Evolutionary conservation across 2,113 vertebrate genomes (phyloP).

Genomic region (Gopherus flavomarginatus): DNA sequence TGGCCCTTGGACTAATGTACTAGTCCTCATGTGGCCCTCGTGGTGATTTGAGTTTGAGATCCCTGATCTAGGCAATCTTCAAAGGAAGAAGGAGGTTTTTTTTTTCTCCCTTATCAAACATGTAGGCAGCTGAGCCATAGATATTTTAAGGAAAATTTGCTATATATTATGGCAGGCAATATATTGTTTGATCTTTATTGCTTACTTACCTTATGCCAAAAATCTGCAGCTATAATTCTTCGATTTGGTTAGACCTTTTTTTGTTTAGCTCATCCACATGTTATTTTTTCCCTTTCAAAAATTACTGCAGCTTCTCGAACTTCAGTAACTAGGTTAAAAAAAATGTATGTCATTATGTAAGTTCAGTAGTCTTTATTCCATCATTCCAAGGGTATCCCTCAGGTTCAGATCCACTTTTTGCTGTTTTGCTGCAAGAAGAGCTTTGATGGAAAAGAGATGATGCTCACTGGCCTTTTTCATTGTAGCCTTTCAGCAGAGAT

Average conservation of each 20-base stretch:
- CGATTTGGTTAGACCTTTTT: fast-evolving
- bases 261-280: not conserved
- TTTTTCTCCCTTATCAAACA: not conserved
- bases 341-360: not conserved
- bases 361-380: not conserved
- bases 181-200: not conserved
- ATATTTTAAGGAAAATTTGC: not conserved
- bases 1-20: no score
- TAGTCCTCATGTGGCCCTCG: no score
- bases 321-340: not conserved
- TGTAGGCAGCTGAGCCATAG: fast-evolving
- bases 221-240: not conserved
- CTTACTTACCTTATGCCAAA: not conserved
- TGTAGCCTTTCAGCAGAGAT: not conserved
- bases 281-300: slow-evolving; percentile 1
- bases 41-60: no score
- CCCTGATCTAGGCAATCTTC: not conserved
- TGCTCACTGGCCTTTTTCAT: slow-evolving; percentile 14
- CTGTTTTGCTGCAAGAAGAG: not conserved
- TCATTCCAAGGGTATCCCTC: not conserved
- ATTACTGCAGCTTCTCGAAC: not conserved
- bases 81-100: not conserved
- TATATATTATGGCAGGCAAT: not conserved
- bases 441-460: not conserved
- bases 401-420: not conserved